phyloP scores from a whole-genome alignment of 1,140 invertebrate species.

The Hycleus cichorii region DNA sequence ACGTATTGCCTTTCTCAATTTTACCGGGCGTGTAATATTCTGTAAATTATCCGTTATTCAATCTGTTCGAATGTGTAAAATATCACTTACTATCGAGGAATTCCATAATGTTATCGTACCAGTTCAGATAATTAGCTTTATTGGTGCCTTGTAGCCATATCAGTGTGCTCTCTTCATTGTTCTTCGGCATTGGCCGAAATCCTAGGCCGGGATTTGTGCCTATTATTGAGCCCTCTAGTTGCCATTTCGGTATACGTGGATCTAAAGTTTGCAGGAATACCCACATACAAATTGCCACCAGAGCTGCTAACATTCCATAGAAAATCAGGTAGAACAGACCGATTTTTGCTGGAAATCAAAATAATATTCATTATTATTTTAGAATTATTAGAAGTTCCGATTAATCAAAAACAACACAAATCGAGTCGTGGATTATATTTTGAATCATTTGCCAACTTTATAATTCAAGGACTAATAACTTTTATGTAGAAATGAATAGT shows the following conservation, averaged over 20 bases:
- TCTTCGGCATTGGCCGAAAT: conserved; percentile 86
- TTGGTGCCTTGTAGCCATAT: conserved; percentile 85
- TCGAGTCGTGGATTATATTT: no score
- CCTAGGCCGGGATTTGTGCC: conserved; percentile 90
- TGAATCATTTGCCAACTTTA: no score
- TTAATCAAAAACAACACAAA: no score
- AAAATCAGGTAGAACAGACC: conserved; percentile 87
- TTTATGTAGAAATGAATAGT: no score
- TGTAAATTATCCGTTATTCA: conserved; percentile 23
- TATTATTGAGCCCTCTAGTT: conserved; percentile 72
- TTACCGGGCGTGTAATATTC: conserved; percentile 52
- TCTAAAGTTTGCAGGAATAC: conserved; percentile 88
- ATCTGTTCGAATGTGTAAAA: no score
- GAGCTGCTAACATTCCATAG: conserved; percentile 75
- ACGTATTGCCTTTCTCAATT: conserved; percentile 48
- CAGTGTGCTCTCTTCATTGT: conserved; percentile 86
- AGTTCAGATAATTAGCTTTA: conserved; percentile 68
- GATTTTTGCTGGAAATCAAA: conserved; percentile 69
- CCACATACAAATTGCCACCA: conserved; percentile 86
- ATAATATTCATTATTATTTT: no score
- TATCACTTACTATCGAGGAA: conserved; percentile 60
- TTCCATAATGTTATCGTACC: conserved; percentile 64
- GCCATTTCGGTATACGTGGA: conserved; percentile 76
- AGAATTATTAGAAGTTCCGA: no score
- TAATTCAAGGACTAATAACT: no score